Evolutionary conservation across 2,888 invertebrate species (phyloP), one percentile per base, ranked within the genome.

Genomic region (Corythucha ciliata): DNA sequence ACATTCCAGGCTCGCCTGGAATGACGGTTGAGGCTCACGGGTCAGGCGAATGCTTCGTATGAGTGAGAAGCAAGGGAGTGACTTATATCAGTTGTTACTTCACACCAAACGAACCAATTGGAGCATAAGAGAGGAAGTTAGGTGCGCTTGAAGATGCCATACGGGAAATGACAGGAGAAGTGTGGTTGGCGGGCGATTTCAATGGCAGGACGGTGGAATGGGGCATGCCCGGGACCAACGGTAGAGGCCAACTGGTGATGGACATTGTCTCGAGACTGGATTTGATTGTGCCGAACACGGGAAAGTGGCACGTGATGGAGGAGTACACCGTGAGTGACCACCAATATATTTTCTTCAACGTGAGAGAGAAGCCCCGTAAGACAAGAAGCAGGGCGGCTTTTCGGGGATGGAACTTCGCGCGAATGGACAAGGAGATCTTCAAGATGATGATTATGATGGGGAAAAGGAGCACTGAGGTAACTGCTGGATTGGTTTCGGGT

Each of bases 191-290:
- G 8, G 52, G 52, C 6, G 57, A 60, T 36, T 58, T 57, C 37
- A 60, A 59, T 42, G 49, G 54, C 21, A 58, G 49, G 29, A 58
- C 59, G 10, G 29, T 52, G 42, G 56, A 59, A 48, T 63, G 61
- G 60, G 59, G 60, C 7, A 60, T 60, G 54, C 55, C 57, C 18
- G 6, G 10, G 10, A 52, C 59, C 12, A 54, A 63, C 51, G 44
- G 37, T 40, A 54, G 61, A 44, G 61, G 61, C 34, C 47, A 52
- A 47, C 50, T 53, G 12, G 48, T 58, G 10, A 25, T 59, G 41
- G 60, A 61, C 37, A 58, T 59, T 56, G 56, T 57, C 14, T 53
- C 59, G 25, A 55, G 58, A 49, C 41, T 55, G 18, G 57, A 52
- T 12, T 49, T 60, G 20, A 26, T 45, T 6, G 21, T 60, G n/a